phyloP scores from a whole-genome alignment of 2,888 invertebrate species.

The Cephus rjabovi region DNA sequence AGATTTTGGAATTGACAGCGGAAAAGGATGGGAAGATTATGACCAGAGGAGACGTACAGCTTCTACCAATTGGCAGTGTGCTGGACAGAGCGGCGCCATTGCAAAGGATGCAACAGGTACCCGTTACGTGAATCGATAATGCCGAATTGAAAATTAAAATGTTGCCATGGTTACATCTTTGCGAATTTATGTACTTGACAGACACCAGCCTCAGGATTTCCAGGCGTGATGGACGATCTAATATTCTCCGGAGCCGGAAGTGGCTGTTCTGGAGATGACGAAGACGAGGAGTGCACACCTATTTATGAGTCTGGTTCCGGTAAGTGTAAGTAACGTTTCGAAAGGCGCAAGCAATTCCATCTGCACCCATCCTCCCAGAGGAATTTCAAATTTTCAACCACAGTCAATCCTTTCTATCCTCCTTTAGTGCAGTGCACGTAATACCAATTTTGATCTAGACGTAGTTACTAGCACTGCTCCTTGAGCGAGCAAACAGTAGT shows the following conservation, averaged over 20 bases:
- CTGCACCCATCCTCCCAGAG: constrained; percentile 17
- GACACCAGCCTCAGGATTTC: constrained; percentile 88
- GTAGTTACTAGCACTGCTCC: neutral
- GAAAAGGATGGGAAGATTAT: constrained; percentile 83
- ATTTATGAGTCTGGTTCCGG: constrained; percentile 86
- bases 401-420: neutral
- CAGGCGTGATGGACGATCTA: constrained; percentile 85
- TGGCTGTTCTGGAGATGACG: constrained; percentile 89
- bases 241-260: constrained; percentile 94
- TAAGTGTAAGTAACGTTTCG: constrained; percentile 48
- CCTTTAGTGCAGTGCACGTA: neutral
- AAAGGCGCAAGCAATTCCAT: constrained; percentile 36
- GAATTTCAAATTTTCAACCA: neutral
- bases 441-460: neutral
- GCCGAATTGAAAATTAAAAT: neutral
- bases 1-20: constrained; percentile 87
- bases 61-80: constrained; percentile 75
- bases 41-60: constrained; percentile 85
- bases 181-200: constrained; percentile 57
- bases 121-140: neutral
- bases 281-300: constrained; percentile 90
- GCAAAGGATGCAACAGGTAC: constrained; percentile 89
- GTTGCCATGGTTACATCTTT: neutral
- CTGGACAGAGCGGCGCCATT: constrained; percentile 80
- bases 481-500: neutral